Percentiles rank a stretch among this genome's conserved stretches.
Conservation (phyloP, 2,888 invertebrate genomes). For the Clanis bilineata region DNA sequence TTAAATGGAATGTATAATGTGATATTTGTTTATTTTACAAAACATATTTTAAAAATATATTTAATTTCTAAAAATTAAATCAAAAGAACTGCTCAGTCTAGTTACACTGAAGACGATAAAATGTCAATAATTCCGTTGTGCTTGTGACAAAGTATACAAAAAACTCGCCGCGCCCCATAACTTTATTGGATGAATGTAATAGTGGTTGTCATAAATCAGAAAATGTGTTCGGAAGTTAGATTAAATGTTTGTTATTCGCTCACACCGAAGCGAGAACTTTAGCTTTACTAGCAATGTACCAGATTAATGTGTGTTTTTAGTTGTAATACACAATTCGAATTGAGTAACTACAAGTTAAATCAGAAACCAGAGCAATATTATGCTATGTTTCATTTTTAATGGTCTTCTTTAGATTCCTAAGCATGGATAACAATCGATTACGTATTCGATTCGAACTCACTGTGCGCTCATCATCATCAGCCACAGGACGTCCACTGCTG, state of each 20-base stretch:
- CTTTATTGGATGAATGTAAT: slow-evolving; percentile 11
- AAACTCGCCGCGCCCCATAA: slow-evolving; percentile 1
- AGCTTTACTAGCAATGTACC: background rate
- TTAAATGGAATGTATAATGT: no score
- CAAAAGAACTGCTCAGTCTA: background rate
- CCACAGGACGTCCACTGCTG: no score
- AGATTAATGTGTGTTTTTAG: slow-evolving; percentile 1
- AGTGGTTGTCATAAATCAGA: slow-evolving; percentile 13
- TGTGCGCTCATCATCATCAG: no score
- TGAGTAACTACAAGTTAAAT: no score
- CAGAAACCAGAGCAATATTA: no score
- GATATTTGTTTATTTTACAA: no score
- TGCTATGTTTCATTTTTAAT: no score
- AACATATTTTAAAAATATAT: no score
- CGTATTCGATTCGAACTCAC: no score
- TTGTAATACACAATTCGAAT: background rate
- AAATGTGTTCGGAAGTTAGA: slow-evolving; percentile 14
- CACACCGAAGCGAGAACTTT: background rate
- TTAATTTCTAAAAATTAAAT: no score
- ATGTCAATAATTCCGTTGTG: background rate
- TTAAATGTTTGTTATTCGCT: slow-evolving; percentile 12
- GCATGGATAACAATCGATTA: no score
- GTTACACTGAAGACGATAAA: background rate
- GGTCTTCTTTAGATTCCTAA: no score
- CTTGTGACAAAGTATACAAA: background rate